Conservation (phyloP, 2,113 vertebrate species). For the Gobio gobio region DNA sequence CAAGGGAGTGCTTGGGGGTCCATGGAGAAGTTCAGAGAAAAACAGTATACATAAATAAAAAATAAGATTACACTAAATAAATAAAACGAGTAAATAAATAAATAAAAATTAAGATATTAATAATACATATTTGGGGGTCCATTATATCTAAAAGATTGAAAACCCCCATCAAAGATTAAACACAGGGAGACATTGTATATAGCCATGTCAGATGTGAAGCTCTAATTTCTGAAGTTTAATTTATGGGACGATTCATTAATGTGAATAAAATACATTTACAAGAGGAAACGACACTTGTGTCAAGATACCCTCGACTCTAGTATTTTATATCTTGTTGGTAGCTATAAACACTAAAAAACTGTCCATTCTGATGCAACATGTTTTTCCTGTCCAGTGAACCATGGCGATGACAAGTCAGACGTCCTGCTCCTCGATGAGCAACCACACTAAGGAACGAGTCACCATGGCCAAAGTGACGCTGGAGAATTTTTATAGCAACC, state of each 20-base stretch:
- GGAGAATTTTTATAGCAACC: slow-evolving; percentile 98
- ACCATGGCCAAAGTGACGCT: slow-evolving; percentile 98
- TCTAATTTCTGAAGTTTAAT: background rate
- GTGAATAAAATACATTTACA: background rate
- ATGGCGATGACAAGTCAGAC: slow-evolving; percentile 98
- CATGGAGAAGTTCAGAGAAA: too few species aligned
- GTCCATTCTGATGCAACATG: background rate
- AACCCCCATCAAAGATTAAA: background rate
- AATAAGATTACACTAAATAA: too few species aligned
- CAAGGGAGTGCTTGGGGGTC: too few species aligned
- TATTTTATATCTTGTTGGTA: background rate
- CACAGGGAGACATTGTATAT: background rate
- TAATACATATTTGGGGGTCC: background rate
- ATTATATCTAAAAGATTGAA: background rate
- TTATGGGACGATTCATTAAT: background rate
- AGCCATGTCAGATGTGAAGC: background rate
- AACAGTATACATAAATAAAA: too few species aligned
- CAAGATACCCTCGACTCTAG: background rate
- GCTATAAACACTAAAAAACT: background rate
- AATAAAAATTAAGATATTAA: too few species aligned
- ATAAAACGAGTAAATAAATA: too few species aligned
- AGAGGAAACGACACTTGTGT: too few species aligned
- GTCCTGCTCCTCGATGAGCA: slow-evolving; percentile 95
- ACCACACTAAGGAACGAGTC: slow-evolving; percentile 97
- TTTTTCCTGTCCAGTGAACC: slow-evolving; percentile 67